Evolutionary conservation across 1,140 invertebrate genomes (phyloP), one percentile per base, ranked within the genome.

Genomic region (Copidosoma floridanum): DNA sequence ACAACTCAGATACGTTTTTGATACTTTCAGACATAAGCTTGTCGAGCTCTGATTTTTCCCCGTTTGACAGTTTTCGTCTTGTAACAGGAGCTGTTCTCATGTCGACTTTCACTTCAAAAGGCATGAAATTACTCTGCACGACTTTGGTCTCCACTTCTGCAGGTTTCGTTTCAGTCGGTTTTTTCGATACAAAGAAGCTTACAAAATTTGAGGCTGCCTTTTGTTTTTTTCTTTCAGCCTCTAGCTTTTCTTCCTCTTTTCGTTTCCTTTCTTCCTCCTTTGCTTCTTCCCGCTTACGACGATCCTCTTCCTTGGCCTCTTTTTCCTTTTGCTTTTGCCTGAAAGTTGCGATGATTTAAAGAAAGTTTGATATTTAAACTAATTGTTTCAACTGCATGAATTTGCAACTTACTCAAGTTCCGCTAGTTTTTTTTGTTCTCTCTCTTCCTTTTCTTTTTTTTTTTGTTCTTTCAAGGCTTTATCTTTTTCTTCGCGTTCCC

Each of bases 101-200:
- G 74, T 94, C 89, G n/a, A 85, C 84, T 76, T 94, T 95, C 4
- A 94, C 79, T 80, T 91, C 84, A 67, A 91, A 87, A 16, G 85
- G 85, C 71, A 85, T 85, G 58, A 86, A 87, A 65, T 80, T 79
- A 46, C 73, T 70, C 0, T 26, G 44, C 46, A 61, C 44, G 3
- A 71, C 56, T 47, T 67, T 54, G 59, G 29, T 62, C 11, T 75
- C 73, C 38, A 78, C 76, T 4, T 72, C 69, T 0, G 63, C 60
- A 5, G 68, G 65, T 59, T 80, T 80, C 24, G 64, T 66, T 58
- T 76, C 80, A 18, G 71, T 68, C n/a, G 67, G 66, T 67, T 90
- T 89, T 73, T 88, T 88, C 12, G 86, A 73, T 12, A 89, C 85
- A 75, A 92, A 93, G 74, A 93, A 94, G 66, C 87, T 92, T 1